Evolutionary conservation across 2,797 vertebrate species (phyloP).

Genomic region (Pipistrellus pipistrellus): DNA sequence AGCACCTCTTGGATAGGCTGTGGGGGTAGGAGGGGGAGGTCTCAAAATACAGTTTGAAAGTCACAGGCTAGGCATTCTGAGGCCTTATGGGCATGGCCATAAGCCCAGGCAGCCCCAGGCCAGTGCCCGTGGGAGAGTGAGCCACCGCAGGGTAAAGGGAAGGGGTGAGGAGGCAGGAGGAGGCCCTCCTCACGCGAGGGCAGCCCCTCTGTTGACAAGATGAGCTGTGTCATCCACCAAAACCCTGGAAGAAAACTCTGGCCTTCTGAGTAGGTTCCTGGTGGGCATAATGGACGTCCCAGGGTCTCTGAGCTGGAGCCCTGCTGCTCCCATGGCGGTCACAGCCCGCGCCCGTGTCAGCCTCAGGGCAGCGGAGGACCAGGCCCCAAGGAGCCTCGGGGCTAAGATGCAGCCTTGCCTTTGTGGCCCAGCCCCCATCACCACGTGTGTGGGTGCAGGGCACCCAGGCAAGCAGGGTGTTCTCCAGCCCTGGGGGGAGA

Average conservation of each 20-base stretch:
- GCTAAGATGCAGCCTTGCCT: not conserved
- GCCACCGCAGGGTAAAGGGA: not conserved
- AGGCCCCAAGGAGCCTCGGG: not conserved
- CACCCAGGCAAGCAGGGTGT: not conserved
- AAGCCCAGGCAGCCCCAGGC: not conserved
- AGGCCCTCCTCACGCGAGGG: not conserved
- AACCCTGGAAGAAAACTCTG: not conserved
- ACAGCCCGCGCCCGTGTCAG: not conserved
- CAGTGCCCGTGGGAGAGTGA: accelerated
- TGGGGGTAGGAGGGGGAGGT: not conserved
- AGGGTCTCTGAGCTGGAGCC: not conserved
- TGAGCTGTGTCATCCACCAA: not conserved
- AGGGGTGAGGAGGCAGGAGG: not conserved
- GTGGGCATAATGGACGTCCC: not conserved
- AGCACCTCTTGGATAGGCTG: not conserved
- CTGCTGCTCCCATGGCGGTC: not conserved
- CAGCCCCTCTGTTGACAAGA: not conserved
- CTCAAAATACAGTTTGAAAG: not conserved
- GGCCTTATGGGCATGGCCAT: not conserved
- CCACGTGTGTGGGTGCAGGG: accelerated
- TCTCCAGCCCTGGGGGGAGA: no score
- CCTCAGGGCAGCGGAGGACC: not conserved
- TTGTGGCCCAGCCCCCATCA: not conserved
- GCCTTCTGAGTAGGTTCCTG: not conserved
- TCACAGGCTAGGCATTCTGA: no score